phyloP scores from a whole-genome alignment of 2,797 vertebrate species.

The Hapalemur alaotrensis region DNA sequence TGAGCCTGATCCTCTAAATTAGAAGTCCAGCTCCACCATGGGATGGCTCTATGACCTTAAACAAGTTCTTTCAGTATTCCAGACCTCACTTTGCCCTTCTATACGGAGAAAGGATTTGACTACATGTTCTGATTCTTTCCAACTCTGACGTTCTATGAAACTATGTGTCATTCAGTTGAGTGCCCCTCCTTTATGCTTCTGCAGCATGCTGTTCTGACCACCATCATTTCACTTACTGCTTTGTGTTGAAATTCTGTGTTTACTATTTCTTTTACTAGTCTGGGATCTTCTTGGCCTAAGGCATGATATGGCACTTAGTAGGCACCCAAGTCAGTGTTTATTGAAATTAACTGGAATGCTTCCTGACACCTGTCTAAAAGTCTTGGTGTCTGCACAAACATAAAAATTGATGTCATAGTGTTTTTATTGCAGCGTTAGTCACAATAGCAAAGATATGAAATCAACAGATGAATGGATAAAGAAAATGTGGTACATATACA shows the following conservation, averaged over 20 bases:
- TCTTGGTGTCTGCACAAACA: background rate
- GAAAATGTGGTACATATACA: too few species aligned
- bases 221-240: background rate
- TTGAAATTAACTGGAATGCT: background rate
- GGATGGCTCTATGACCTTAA: background rate
- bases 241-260: conserved; percentile 3
- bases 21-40: background rate
- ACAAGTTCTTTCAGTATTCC: background rate
- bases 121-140: background rate
- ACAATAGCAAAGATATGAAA: too few species aligned
- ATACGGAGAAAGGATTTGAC: background rate
- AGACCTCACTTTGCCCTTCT: background rate
- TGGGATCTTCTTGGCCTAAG: background rate
- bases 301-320: background rate
- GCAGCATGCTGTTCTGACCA: background rate
- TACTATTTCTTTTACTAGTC: background rate
- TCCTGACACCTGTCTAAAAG: background rate
- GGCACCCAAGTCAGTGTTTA: background rate
- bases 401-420: background rate
- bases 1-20: background rate
- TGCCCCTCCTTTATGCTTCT: background rate
- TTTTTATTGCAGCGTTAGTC: too few species aligned
- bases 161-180: background rate
- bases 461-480: too few species aligned
- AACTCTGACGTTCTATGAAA: conserved; percentile 14